Evolutionary conservation across 2,113 vertebrate genomes (phyloP), one percentile per base, ranked within the genome.

Genomic region (Caloenas nicobarica): DNA sequence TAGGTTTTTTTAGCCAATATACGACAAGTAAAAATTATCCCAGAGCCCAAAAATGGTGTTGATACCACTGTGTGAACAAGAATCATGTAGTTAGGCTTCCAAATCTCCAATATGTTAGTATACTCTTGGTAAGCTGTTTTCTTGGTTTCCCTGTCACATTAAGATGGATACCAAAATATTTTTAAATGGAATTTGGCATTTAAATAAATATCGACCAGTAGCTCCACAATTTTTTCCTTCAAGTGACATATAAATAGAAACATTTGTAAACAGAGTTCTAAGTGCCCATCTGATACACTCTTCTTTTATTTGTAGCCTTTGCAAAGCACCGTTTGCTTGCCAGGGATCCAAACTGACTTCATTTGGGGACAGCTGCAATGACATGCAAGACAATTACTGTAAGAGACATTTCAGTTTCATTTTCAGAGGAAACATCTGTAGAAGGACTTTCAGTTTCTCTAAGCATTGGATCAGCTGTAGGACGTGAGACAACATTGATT

Each of bases 391-490:
- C 25, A 80, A 80, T 34, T 57, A 89, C 18, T 79, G 15, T 44
- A 88, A 66, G 57, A 85, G 62, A 82, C 60, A 82, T 73, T 91
- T 76, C 66, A 79, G 90, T 97, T 97, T 96, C 95, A 85, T 92
- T 97, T 97, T 93, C 91, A 92, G 84, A 91, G 88, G 78, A 96
- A 96, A 87, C 62, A 93, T 82, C 88, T 92, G 80, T 22, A 87
- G 68, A 83, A 66, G 57, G 69, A 87, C 86, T 96, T 96, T 85
- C 92, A 93, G 81, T 89, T 95, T 96, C 86, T 76, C 70, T 22
- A 46, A 71, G 70, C 15, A 9, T 7, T 64, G 73, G 61, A 91
- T 85, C 92, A 95, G 86, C 69, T 95, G 69, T 62, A 79, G 91
- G 86, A 78, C 7, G 1, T 19, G 66, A 93, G 72, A 86, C 66